Conservation (phyloP, 2,113 vertebrate genomes). For the Anthoscopus minutus region DNA sequence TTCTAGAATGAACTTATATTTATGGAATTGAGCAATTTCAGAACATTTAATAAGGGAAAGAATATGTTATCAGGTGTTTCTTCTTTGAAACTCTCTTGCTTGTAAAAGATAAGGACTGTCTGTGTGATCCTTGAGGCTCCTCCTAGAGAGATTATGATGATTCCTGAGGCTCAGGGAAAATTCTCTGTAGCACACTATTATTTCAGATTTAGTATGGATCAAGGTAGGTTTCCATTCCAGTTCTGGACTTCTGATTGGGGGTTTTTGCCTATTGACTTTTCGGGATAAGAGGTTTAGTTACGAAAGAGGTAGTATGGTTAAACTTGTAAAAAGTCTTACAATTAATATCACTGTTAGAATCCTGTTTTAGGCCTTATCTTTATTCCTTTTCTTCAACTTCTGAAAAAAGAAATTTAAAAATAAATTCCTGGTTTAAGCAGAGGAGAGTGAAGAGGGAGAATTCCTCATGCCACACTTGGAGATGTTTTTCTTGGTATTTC, state of each 20-base stretch:
- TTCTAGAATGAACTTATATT: background rate
- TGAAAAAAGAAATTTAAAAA: background rate
- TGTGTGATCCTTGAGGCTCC: background rate
- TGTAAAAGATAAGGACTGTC: background rate
- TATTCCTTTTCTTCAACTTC: background rate
- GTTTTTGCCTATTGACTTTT: background rate
- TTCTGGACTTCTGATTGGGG: background rate
- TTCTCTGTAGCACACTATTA: background rate
- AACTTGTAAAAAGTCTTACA: background rate
- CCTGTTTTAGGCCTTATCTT: background rate
- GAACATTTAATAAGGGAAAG: background rate
- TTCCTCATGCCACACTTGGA: background rate
- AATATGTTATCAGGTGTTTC: background rate
- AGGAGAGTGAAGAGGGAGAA: background rate
- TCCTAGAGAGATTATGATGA: background rate
- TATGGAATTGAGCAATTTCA: background rate
- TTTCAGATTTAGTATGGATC: background rate
- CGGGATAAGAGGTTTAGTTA: background rate
- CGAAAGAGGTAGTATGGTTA: background rate
- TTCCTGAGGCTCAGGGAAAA: background rate
- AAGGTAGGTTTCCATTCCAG: background rate
- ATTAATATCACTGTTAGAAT: background rate
- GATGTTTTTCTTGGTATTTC: background rate
- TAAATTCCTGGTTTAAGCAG: background rate
- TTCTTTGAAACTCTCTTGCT: background rate